phyloP scores from a whole-genome alignment of 2,113 vertebrate genomes.

The Salvelinus namaycush region DNA sequence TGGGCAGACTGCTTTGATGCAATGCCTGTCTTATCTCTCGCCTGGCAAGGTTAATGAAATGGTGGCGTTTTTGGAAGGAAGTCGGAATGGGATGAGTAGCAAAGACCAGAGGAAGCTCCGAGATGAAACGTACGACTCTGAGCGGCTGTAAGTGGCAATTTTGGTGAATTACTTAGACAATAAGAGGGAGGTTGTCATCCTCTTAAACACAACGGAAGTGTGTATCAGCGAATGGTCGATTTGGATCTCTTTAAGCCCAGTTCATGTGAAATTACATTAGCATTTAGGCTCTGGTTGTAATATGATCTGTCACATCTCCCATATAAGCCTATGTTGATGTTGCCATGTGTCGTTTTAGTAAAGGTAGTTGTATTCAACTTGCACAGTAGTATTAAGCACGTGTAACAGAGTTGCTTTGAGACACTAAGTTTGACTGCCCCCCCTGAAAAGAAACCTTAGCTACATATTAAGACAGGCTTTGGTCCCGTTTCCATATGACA shows the following conservation, averaged over 20 bases:
- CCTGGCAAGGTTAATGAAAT: conserved; percentile 83
- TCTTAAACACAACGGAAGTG: conserved; percentile 75
- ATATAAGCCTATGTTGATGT: conserved; percentile 34
- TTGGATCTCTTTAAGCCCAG: conserved; percentile 75
- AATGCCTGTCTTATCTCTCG: conserved; percentile 77
- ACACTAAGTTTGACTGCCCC: conserved; percentile 24
- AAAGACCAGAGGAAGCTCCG: conserved; percentile 78
- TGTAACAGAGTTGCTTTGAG: conserved; percentile 25
- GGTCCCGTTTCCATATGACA: not conserved
- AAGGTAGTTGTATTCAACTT: conserved; percentile 18
- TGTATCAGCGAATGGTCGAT: conserved; percentile 70
- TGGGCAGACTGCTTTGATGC: conserved; percentile 77
- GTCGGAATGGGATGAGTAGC: conserved; percentile 78
- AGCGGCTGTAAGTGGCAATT: conserved; percentile 81
- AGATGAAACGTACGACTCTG: conserved; percentile 78
- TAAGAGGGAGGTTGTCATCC: conserved; percentile 74
- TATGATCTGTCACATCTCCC: conserved; percentile 68
- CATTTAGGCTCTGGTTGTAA: conserved; percentile 73
- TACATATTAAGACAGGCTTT: conserved; percentile 13
- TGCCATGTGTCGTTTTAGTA: conserved; percentile 22
- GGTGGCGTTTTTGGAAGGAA: conserved; percentile 78
- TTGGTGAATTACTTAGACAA: conserved; percentile 80
- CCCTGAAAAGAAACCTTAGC: conserved; percentile 23
- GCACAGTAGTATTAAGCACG: not conserved
- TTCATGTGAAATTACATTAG: conserved; percentile 76